Percentiles rank a stretch among this genome's conserved stretches.
Evolutionary conservation across 2,888 invertebrate species (phyloP).

Genomic region (Phaonia tiefii): DNA sequence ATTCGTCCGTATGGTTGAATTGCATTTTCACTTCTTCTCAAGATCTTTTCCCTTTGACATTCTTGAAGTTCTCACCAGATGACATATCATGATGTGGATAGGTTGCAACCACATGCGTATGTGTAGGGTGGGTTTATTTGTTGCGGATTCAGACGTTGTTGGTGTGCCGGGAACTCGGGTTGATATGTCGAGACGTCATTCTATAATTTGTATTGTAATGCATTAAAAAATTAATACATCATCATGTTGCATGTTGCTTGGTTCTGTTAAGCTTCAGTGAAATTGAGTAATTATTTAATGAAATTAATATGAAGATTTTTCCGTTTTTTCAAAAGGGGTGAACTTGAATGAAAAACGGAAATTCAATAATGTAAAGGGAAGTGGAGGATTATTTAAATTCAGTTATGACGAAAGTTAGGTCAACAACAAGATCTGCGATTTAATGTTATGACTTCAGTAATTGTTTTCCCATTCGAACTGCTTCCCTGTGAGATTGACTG

Average conservation of each 20-base stretch:
- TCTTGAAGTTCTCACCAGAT: constrained; percentile 23
- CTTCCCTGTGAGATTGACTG: too few species aligned
- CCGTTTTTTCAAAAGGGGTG: neutral
- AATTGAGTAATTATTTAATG: constrained; percentile 43
- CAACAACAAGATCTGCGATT: too few species aligned
- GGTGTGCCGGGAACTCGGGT: neutral
- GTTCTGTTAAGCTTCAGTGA: constrained; percentile 49
- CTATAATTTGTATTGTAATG: constrained; percentile 60
- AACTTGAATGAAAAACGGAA: neutral
- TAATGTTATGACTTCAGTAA: too few species aligned
- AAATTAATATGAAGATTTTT: constrained; percentile 8
- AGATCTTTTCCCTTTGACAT: constrained; percentile 37
- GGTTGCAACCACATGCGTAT: constrained; percentile 51
- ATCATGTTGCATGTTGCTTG: constrained; percentile 51
- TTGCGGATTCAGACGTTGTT: constrained; percentile 16
- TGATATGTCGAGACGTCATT: constrained; percentile 64
- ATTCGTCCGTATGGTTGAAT: constrained; percentile 38
- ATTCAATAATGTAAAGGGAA: constrained; percentile 1
- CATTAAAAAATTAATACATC: constrained; percentile 64
- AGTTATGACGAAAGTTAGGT: too few species aligned
- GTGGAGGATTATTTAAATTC: constrained; percentile 9
- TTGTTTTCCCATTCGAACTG: too few species aligned
- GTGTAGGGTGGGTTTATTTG: constrained; percentile 52
- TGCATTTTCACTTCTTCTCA: constrained; percentile 31
- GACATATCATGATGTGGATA: constrained; percentile 25